These are phyloP conservation scores for Piaya cayana DNA, from an alignment of 2,113 vertebrate species.

Conservation along the genomic window DNA sequence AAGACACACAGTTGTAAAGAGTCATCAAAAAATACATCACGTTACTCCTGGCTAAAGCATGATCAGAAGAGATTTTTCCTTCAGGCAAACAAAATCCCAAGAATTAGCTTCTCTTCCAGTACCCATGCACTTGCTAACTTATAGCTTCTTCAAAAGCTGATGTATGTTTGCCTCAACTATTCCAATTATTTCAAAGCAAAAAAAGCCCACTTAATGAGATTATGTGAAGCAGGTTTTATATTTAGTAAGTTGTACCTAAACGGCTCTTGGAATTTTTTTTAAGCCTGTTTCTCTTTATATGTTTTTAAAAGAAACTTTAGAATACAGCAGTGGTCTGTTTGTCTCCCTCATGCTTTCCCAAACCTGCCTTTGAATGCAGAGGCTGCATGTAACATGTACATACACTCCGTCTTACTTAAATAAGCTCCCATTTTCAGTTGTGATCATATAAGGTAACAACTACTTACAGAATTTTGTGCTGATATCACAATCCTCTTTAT, in stretches of 20 bases:
- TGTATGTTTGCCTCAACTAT: background rate
- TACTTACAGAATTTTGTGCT: background rate
- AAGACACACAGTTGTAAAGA: background rate
- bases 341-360: background rate
- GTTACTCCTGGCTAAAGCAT: background rate
- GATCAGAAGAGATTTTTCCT: background rate
- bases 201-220: background rate
- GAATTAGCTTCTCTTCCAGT: background rate
- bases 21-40: rapidly evolving
- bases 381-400: background rate
- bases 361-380: background rate
- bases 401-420: background rate
- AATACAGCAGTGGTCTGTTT: background rate
- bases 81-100: background rate
- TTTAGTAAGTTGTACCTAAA: background rate
- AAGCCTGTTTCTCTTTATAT: background rate
- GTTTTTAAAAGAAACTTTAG: background rate
- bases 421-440: background rate
- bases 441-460: background rate
- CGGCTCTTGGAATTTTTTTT: background rate
- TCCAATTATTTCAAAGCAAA: background rate
- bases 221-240: background rate
- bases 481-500: rapidly evolving
- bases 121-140: background rate
- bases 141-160: background rate